These are phyloP conservation scores for Idaea aversata DNA, from an alignment of 2,888 invertebrate species.

Conservation along the genomic window DNA sequence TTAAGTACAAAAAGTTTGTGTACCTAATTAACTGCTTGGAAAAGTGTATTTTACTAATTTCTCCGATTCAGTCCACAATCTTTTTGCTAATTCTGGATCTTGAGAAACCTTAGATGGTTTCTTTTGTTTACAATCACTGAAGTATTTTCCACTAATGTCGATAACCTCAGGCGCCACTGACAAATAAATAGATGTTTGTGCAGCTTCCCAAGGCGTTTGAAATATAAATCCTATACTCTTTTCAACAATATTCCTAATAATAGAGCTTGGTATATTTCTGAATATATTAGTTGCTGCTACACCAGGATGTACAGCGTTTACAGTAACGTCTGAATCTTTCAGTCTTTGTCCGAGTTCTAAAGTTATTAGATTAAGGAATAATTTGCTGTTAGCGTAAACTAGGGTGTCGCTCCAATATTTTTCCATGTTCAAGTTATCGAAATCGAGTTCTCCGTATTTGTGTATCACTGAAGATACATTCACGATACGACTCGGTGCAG, in stretches of 20 bases:
- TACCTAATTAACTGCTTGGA: background rate
- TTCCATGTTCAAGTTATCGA: slow-evolving; percentile 73
- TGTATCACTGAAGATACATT: slow-evolving; percentile 83
- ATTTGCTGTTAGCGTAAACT: slow-evolving; percentile 78
- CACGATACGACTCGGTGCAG: slow-evolving; percentile 82
- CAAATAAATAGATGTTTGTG: slow-evolving; percentile 83
- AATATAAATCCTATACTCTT: slow-evolving; percentile 59
- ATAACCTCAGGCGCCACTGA: slow-evolving; percentile 78
- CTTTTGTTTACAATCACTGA: slow-evolving; percentile 78
- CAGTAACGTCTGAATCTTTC: slow-evolving; percentile 82
- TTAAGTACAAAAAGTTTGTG: background rate
- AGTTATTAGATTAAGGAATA: slow-evolving; percentile 84
- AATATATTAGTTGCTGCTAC: slow-evolving; percentile 83
- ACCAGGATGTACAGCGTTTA: slow-evolving; percentile 86
- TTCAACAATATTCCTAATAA: slow-evolving; percentile 51
- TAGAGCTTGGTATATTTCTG: slow-evolving; percentile 77
- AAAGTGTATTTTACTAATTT: slow-evolving; percentile 63
- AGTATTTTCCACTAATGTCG: slow-evolving; percentile 83
- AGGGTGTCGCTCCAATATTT: slow-evolving; percentile 75
- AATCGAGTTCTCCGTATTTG: slow-evolving; percentile 66
- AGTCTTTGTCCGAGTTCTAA: slow-evolving; percentile 80
- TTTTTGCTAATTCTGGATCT: slow-evolving; percentile 76
- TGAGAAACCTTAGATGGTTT: slow-evolving; percentile 75
- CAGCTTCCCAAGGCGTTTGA: slow-evolving; percentile 82
- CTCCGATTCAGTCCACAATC: slow-evolving; percentile 84